phyloP scores from a whole-genome alignment of 2,888 invertebrate species.

The Temnothorax rugatulus region DNA sequence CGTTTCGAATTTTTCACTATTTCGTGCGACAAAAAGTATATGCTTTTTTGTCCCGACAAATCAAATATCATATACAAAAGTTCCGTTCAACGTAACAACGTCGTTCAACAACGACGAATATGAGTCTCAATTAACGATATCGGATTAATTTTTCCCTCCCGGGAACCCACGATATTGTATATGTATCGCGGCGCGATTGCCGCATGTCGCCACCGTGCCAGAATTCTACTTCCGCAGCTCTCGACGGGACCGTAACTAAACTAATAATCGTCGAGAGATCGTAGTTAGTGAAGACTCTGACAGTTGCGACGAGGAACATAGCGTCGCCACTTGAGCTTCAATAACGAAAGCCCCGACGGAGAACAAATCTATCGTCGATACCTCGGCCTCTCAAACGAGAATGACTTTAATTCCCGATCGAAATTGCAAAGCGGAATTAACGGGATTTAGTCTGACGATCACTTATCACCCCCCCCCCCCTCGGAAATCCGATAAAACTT shows the following conservation, averaged over 20 bases:
- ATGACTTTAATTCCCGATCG: constrained; percentile 42
- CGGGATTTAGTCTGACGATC: constrained; percentile 26
- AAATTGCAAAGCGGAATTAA: constrained; percentile 56
- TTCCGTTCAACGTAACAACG: background rate
- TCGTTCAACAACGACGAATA: background rate
- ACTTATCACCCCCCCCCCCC: constrained; percentile 6
- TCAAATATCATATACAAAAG: background rate
- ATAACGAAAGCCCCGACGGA: constrained; percentile 19
- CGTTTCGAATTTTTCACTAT: constrained; percentile 3
- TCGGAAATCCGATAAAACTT: constrained; percentile 16
- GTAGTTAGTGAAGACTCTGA: constrained; percentile 10
- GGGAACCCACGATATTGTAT: background rate
- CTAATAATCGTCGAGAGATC: constrained; percentile 46
- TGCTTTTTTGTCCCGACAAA: background rate
- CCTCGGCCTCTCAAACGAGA: background rate
- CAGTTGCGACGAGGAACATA: constrained; percentile 10
- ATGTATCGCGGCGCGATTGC: background rate
- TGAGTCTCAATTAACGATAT: background rate
- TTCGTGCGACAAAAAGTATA: background rate
- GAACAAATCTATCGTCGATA: constrained; percentile 15
- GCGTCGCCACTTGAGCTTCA: constrained; percentile 30
- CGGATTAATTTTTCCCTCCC: background rate
- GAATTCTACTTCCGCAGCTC: constrained; percentile 7
- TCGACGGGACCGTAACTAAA: constrained; percentile 47
- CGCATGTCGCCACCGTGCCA: background rate